A percentile compares a stretch with the other conserved stretches of the same genome.
These are phyloP conservation scores for Nannospalax galili DNA, from an alignment of 2,113 vertebrate species.

Conservation along the genomic window DNA sequence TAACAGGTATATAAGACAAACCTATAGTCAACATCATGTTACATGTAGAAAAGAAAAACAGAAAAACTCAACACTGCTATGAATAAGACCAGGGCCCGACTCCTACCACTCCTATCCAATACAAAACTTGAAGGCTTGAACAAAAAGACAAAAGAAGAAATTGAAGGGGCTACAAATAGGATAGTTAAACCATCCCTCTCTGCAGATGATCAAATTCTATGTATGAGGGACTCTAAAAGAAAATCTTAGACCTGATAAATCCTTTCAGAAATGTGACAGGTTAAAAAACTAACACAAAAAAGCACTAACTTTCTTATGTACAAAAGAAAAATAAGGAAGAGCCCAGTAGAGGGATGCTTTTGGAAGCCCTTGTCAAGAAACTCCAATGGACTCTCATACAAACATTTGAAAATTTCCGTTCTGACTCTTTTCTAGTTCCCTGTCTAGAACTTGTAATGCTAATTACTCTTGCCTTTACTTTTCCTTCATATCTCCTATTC, in stretches of 20 bases:
- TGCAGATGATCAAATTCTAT: not conserved
- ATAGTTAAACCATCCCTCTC: not conserved
- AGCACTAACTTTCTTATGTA: not conserved
- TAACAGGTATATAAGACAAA: not conserved
- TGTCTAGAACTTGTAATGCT: no score
- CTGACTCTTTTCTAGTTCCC: no score
- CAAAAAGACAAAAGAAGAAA: not conserved
- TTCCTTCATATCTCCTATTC: no score
- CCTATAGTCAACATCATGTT: not conserved
- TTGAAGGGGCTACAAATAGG: not conserved
- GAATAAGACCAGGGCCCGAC: not conserved
- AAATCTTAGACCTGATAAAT: not conserved
- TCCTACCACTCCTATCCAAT: not conserved
- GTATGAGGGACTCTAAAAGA: not conserved
- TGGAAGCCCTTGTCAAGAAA: no score
- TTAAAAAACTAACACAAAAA: not conserved
- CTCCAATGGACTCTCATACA: no score
- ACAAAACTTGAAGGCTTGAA: not conserved
- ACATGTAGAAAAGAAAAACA: not conserved
- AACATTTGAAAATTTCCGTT: no score
- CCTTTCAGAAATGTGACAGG: not conserved
- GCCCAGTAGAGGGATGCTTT: no score
- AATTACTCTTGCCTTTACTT: no score
- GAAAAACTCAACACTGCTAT: not conserved
- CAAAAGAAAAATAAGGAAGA: no score